These are phyloP conservation scores for Aphaenogaster floridana DNA, from an alignment of 1,140 invertebrate genomes.

Conservation along the genomic window DNA sequence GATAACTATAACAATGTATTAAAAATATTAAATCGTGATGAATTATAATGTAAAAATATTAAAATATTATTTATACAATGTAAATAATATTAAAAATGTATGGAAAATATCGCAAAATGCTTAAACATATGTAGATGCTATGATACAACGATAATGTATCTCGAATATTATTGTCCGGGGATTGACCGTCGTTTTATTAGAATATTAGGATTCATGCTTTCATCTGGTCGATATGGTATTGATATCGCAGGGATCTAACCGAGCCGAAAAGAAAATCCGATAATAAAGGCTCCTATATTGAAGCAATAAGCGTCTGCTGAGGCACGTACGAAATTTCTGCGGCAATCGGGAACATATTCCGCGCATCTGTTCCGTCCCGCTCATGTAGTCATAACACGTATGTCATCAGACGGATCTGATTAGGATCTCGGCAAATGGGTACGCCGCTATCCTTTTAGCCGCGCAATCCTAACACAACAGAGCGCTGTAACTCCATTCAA, in stretches of 20 bases:
- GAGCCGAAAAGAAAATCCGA: not conserved
- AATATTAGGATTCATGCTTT: not conserved
- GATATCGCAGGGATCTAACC: not conserved
- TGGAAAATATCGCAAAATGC: slow-evolving; percentile 42
- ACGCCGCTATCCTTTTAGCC: slow-evolving; percentile 40
- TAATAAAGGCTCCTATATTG: not conserved
- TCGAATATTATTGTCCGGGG: not conserved
- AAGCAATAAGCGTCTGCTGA: slow-evolving; percentile 14
- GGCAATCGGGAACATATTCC: slow-evolving; percentile 58
- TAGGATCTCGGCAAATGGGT: slow-evolving; percentile 47
- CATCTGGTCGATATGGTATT: not conserved
- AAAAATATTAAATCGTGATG: not conserved
- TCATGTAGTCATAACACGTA: slow-evolving; percentile 60
- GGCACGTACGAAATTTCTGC: slow-evolving; percentile 39
- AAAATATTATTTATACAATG: not conserved
- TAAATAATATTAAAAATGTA: not conserved
- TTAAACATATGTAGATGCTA: slow-evolving; percentile 54
- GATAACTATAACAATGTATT: too few species aligned
- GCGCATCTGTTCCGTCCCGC: slow-evolving; percentile 37
- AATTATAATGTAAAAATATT: not conserved
- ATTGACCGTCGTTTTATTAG: too few species aligned
- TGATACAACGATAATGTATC: not conserved
- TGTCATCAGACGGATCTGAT: slow-evolving; percentile 63
- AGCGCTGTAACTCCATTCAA: slow-evolving; percentile 8
- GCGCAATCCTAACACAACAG: slow-evolving; percentile 24